A percentile compares a stretch with the other conserved stretches of the same genome.
Conservation (phyloP, 2,888 invertebrate species). For the Norana najaformis region DNA sequence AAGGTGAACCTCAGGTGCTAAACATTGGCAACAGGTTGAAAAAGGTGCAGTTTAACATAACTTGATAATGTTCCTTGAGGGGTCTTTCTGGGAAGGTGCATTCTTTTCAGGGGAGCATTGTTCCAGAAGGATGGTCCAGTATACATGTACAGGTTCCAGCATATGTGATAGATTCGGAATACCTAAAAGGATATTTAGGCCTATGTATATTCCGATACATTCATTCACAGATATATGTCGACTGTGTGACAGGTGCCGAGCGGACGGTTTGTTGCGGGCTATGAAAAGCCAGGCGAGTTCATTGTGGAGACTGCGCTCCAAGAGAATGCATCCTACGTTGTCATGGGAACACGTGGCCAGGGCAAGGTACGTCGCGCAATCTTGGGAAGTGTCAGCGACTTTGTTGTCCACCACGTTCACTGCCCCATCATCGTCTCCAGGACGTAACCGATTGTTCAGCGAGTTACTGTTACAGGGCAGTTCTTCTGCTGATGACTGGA, state of each 20-base stretch:
- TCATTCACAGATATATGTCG: neutral
- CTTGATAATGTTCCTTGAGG: too few species aligned
- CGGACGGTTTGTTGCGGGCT: neutral
- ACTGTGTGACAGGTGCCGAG: neutral
- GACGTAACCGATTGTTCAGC: neutral
- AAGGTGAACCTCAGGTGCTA: too few species aligned
- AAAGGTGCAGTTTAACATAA: too few species aligned
- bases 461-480: neutral
- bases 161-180: too few species aligned
- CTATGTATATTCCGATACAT: too few species aligned
- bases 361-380: conserved; percentile 6
- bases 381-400: conserved; percentile 19
- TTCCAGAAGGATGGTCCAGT: too few species aligned
- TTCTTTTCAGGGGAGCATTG: too few species aligned
- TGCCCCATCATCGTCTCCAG: conserved; percentile 5
- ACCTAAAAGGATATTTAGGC: too few species aligned
- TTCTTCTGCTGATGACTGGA: neutral
- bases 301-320: neutral
- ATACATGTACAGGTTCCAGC: too few species aligned
- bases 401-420: conserved; percentile 7
- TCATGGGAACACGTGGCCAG: conserved; percentile 1
- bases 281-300: neutral
- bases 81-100: too few species aligned
- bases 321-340: neutral
- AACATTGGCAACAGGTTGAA: too few species aligned